Evolutionary conservation across 2,888 invertebrate species (phyloP), one percentile per base, ranked within the genome.

Genomic region (Zele albiditarsus): DNA sequence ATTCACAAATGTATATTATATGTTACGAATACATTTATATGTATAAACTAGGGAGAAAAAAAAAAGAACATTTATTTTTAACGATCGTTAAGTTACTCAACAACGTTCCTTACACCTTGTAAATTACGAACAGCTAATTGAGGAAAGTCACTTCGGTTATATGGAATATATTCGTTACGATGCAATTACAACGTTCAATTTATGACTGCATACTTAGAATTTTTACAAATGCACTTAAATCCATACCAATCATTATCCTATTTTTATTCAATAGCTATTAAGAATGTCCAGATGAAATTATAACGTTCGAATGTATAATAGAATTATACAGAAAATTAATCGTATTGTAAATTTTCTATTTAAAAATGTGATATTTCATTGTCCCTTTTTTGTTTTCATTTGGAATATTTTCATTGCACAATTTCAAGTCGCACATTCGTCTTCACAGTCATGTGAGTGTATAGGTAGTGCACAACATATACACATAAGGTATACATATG

Each of bases 81-180:
- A 58, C 57, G 57, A 58, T 23, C 12, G 25, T 23, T 23, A 10
- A 23, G 25, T 58, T 58, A 10, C 57, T 25, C 57, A 58, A 58
- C 57, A 27, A 23, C 57, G n/a, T 46, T 58, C 20, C 25, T 23
- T 58, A 58, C 25, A 58, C 57, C 27, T 27, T 58, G 57, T 58
- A 23, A 58, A 58, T 58, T 58, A 25, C 27, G 10, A 8, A 58
- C 25, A 25, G 25, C 57, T 58, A 27, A 25, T 58, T 58, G 23
- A 58, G 25, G 46, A 58, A 58, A 58, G 20, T 58, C 10, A 27
- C 27, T 58, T 58, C 3, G 57, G 20, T 58, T 58, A 27, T 12
- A 8, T 58, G 20, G n/a, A 4, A 58, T 8, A 58, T 27, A 23
- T 12, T 27, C 3, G 20, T 23, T 12, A 20, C 25, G 10, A 27